Conservation (phyloP, 2,113 vertebrate genomes). For the Phainopepla nitens region DNA sequence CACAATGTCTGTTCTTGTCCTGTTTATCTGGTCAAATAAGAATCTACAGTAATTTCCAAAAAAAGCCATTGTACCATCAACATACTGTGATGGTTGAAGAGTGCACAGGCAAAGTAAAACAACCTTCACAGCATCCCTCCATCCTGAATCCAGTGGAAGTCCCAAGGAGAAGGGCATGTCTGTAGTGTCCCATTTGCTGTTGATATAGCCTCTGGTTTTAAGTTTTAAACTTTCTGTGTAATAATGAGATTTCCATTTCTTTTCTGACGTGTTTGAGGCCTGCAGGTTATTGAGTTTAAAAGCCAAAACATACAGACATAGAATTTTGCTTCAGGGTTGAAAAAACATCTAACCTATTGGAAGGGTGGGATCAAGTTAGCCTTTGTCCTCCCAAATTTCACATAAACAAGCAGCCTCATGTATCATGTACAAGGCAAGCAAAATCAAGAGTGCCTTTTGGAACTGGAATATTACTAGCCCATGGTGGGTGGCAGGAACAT, state of each 20-base stretch:
- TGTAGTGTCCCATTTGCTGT: conserved; percentile 29
- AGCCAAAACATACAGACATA: conserved; percentile 47
- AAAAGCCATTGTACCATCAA: background rate
- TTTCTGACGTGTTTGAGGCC: background rate
- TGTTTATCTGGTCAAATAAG: background rate
- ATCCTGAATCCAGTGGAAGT: background rate
- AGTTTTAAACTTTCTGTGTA: conserved; percentile 20
- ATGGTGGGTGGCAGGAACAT: background rate
- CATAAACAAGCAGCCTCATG: background rate
- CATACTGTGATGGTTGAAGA: background rate
- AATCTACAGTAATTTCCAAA: background rate
- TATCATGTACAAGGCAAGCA: background rate
- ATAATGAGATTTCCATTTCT: conserved; percentile 48
- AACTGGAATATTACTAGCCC: background rate
- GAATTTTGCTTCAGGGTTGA: conserved; percentile 41
- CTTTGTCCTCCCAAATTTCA: conserved; percentile 35
- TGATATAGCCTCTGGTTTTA: conserved; percentile 37
- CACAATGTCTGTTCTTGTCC: background rate
- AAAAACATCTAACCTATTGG: conserved; percentile 26
- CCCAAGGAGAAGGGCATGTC: background rate
- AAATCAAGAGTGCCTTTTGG: background rate
- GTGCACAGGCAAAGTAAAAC: background rate
- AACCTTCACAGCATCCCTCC: conserved; percentile 27
- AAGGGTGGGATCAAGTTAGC: conserved; percentile 45
- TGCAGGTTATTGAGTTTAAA: conserved; percentile 33